Evolutionary conservation across 2,797 vertebrate genomes (phyloP), one percentile per base, ranked within the genome.

Genomic region (Macropodus opercularis): DNA sequence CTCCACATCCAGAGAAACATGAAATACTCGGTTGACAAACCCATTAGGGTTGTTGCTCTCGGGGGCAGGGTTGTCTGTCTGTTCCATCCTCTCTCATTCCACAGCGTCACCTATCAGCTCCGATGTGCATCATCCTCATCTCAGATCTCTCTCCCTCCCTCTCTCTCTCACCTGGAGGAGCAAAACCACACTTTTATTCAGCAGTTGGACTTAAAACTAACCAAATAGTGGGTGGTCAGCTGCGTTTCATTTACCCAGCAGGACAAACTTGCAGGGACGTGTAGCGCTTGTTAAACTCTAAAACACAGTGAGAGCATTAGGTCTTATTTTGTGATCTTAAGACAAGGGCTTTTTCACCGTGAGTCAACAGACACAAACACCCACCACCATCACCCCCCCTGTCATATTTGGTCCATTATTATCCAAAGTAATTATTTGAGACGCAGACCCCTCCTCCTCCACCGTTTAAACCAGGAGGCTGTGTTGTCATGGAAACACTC

Each of bases 21-120:
- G 93, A 89, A 94, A 95, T 67, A 93, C 87, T 77, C 87, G 92
- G 88, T 91, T 94, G 85, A 94, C 83, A 54, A 90, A 96, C 78
- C 94, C 93, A 90, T 94, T 96, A 56, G 94, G 91, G 83, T 92
- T 63, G 49, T 68, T 86, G 80, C 67, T 86, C 54, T 90, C 89
- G 51, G 86, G 75, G 71, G 66, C 72, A 77, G 84, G 73, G 81
- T 55, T 89, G 70, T 76, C 86, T 68, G 71, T 65, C 71, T 86
- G 86, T 51, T 93, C 92, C 92, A 93, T 93, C 78, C 84, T 93
- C 85, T 88, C 79, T 87, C 90, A 90, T 90, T 87, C 84, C 77
- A 90, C 75, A 66, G 82, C 77, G 90, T 93, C 91, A 93, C 87
- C 91, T 91, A 79, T 88, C 81, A 70, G 66, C 64, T 80, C 75